Conservation (phyloP, 2,113 vertebrate genomes). For the Poicephalus gulielmi region DNA sequence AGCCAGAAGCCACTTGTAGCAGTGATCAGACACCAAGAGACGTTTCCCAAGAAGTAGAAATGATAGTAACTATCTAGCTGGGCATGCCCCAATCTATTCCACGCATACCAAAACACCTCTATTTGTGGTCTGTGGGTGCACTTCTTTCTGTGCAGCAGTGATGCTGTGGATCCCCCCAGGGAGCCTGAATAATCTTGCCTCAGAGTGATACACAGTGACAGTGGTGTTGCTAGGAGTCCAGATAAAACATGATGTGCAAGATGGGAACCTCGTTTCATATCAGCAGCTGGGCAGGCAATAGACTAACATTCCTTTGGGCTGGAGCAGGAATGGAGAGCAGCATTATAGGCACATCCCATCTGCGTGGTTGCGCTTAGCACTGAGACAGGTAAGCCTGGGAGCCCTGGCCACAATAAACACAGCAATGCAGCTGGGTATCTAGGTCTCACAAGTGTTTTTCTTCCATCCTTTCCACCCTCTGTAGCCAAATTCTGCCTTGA, state of each 20-base stretch:
- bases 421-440: background rate
- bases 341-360: fast-evolving
- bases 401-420: background rate
- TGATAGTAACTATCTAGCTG: background rate
- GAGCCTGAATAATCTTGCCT: background rate
- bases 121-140: background rate
- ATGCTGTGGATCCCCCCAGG: background rate
- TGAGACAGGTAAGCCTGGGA: background rate
- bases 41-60: background rate
- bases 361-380: background rate
- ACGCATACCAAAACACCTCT: background rate
- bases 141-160: background rate
- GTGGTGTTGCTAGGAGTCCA: background rate
- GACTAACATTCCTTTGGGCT: background rate
- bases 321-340: background rate
- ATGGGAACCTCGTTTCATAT: background rate
- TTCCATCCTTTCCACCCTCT: background rate
- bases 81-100: background rate
- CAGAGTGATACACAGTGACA: fast-evolving
- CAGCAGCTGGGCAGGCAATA: background rate
- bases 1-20: background rate
- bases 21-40: background rate
- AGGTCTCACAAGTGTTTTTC: fast-evolving
- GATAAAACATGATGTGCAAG: background rate
- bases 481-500: background rate